Conservation (phyloP, 2,888 invertebrate genomes). For the Caenorhabditis imperialis region DNA sequence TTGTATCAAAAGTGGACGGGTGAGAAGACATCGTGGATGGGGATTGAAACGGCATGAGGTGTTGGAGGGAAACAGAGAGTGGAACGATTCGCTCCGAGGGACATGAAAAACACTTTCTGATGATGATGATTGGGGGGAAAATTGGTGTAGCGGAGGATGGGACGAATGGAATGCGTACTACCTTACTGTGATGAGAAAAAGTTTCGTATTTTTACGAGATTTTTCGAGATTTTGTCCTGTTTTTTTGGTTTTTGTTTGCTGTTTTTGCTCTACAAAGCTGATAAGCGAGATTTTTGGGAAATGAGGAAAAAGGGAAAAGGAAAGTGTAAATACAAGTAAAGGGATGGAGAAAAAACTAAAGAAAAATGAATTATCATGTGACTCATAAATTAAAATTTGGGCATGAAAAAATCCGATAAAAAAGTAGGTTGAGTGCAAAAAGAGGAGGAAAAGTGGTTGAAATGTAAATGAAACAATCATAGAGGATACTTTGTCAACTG, state of each 20-base stretch:
- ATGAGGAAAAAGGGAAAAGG: not conserved
- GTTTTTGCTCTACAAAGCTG: constrained; percentile 13
- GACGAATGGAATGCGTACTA: constrained; percentile 24
- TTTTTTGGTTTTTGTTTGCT: constrained; percentile 24
- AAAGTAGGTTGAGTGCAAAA: not conserved
- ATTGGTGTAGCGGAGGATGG: constrained; percentile 5
- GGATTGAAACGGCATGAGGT: constrained; percentile 1
- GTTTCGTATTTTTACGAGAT: not conserved
- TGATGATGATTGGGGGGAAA: constrained; percentile 2
- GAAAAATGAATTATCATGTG: constrained; percentile 10
- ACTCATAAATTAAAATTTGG: constrained; percentile 15
- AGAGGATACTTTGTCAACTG: not conserved
- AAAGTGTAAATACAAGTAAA: not conserved
- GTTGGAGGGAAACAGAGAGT: not conserved
- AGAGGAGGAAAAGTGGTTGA: not conserved
- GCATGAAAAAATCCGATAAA: constrained; percentile 1
- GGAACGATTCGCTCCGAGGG: constrained; percentile 3
- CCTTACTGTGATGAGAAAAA: constrained; percentile 18
- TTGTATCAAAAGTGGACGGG: not conserved
- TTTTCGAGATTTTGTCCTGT: constrained; percentile 15
- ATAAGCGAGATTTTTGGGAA: not conserved
- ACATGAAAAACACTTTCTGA: not conserved
- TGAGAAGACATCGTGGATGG: constrained; percentile 29
- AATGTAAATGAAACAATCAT: constrained; percentile 5
- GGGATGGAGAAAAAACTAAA: constrained; percentile 10